Evolutionary conservation across 2,113 vertebrate species (phyloP).

Genomic region (Chamaetylas fuelleborni): DNA sequence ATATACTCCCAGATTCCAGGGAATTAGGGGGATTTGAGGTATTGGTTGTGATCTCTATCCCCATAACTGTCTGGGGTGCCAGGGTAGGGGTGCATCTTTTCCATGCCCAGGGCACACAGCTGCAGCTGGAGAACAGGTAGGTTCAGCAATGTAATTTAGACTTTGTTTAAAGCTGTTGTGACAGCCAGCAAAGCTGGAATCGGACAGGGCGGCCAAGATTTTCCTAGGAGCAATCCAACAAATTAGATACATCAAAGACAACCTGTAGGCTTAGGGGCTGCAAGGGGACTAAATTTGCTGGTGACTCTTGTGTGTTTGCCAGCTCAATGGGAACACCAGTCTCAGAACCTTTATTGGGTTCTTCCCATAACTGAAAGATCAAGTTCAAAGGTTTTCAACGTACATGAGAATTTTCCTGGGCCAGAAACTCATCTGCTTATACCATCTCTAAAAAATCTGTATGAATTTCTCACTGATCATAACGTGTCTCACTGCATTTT

Average conservation of each 20-base stretch:
- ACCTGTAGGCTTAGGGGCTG: neutral
- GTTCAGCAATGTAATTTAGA: neutral
- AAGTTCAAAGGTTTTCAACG: neutral
- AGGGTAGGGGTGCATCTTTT: neutral
- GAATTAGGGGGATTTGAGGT: neutral
- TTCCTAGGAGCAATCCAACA: neutral
- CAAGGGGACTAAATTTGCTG: neutral
- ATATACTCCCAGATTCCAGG: neutral
- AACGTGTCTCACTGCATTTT: neutral
- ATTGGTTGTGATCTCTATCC: neutral
- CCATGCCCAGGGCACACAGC: rapidly evolving
- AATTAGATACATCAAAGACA: neutral
- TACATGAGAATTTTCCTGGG: neutral
- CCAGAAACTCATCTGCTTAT: neutral
- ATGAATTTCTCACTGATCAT: neutral
- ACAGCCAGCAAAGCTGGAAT: neutral
- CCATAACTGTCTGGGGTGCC: neutral
- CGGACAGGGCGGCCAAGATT: neutral
- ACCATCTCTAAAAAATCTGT: neutral
- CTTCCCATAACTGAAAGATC: neutral
- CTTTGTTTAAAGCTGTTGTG: neutral
- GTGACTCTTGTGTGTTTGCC: neutral
- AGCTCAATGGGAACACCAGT: neutral
- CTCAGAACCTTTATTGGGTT: neutral
- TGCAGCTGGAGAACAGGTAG: neutral